Evolutionary conservation across 2,888 invertebrate species (phyloP), one percentile per base, ranked within the genome.

Genomic region (Blera fallax): DNA sequence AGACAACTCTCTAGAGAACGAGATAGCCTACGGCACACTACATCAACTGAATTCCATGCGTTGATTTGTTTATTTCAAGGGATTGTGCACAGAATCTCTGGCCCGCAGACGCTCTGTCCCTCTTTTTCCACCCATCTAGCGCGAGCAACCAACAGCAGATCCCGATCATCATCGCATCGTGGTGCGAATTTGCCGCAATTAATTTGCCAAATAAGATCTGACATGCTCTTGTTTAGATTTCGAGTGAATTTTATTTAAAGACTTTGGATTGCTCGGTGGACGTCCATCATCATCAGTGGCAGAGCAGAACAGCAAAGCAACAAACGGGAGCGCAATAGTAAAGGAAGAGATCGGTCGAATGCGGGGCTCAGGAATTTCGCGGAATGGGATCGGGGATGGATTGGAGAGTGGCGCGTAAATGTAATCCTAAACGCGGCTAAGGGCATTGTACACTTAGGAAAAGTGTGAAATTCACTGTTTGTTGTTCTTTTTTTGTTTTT

Each of bases 131-230:
- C 45, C 24, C 50, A 27, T 3, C n/a, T n/a, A n/a, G n/a, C 29
- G 18, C 32, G 3, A 18, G 7, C 18, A 34, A 16, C 56, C 34
- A 37, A 64, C 37, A 24, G 73, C 52, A 54, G 48, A 79, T 74
- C 73, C 56, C 69, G 79, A 83, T 83, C 60, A 76, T 84, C 74
- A 74, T 79, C 84, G 80, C 84, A 80, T 84, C 84, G 79, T 84
- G 64, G 84, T 80, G 84, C 74, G 84, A 84, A 84, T 84, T 84
- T 84, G 79, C 84, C 74, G 84, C 84, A 84, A 84, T 84, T 84
- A 84, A 80, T 84, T 84, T 84, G 79, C 84, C 84, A 84, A 84
- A 84, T 84, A 84, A 79, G 84, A 84, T 84, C 74, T 84, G 84
- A 84, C 84, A 60, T 74, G 80, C 80, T 84, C 84, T 84, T 84